Conservation (phyloP, 2,888 invertebrate genomes). For the Aspidiotus destructor region DNA sequence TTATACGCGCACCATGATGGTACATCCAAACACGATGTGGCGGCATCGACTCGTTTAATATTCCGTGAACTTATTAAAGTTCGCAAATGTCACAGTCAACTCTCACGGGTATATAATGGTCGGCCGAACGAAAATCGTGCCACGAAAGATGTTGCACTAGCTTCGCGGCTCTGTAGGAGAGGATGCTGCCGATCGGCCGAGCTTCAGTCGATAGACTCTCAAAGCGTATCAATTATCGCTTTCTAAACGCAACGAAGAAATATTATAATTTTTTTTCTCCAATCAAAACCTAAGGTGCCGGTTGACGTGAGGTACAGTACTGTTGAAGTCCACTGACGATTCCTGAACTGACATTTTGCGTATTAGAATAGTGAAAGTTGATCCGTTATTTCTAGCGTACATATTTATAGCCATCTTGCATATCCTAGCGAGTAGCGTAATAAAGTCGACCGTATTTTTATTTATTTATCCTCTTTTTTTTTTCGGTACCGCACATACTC, state of each 20-base stretch:
- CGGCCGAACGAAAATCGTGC: no score
- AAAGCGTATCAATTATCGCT: slow-evolving; percentile 10
- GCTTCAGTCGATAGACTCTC: neutral
- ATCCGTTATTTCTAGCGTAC: slow-evolving; percentile 5
- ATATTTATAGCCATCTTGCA: slow-evolving; percentile 13
- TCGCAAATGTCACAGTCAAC: no score
- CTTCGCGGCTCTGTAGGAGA: no score
- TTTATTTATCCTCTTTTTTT: no score
- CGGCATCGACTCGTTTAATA: no score
- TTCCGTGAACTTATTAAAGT: no score
- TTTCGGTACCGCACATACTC: neutral
- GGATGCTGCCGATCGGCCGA: no score
- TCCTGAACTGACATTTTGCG: slow-evolving; percentile 1
- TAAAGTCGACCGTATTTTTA: no score
- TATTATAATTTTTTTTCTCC: slow-evolving; percentile 12
- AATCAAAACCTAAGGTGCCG: slow-evolving; percentile 1
- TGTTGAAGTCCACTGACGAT: slow-evolving; percentile 17
- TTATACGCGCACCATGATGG: no score
- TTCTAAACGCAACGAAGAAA: slow-evolving; percentile 20
- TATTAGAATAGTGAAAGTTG: slow-evolving; percentile 18
- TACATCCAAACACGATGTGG: no score
- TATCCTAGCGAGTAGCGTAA: slow-evolving; percentile 1
- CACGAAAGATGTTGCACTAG: no score
- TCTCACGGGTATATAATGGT: no score
- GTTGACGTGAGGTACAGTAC: neutral